Base-by-base conservation (phyloP, 2,888 invertebrate species). In the Pseudolycoriella hygida region DNA sequence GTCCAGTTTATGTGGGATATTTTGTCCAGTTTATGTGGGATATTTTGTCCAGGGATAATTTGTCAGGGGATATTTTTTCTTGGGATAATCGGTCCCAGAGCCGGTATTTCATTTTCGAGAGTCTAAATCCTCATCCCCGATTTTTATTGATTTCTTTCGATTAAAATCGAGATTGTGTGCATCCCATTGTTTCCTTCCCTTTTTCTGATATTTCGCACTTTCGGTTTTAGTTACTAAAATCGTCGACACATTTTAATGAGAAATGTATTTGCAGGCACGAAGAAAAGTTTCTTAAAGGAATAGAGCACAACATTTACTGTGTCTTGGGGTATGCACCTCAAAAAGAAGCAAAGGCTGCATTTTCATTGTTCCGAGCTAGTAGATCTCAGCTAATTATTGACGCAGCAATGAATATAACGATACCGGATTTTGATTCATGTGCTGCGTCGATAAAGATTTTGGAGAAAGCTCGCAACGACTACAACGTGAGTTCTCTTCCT, bases 371-470 rank as follows among this genome's bases (percentile, higher is more conserved):
- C 17, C 70, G 76, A 52, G 85, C 86, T 0, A 71, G 77, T 1
- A 76, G 78, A 1, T 70, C 72, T 0, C 67, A 80, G 40, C 69
- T 82, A 52, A 74, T 73, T 17, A 60, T 83, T 40, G 82, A 85
- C 57, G 74, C 75, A 0, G 75, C 76, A 49, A 63, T 81, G 12
- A 85, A 84, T 58, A 66, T 85, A 44, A 80, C 82, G 0, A 68
- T 86, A 40, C 85, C 86, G 0, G 76, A 77, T 1, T 72, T 82
- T 50, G 75, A 76, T 46, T 81, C 86, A 0, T 76, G 83, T 65
- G 65, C 74, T 1, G 60, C 79, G 2, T 70, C 73, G 43, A 64
- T 75, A 0, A 76, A 76, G 52, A 64, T 86, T 8, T 73, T 71
- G 30, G 86, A 84, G 57, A 80, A 80, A 53, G 68, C 67, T 40